Conservation (phyloP, 2,113 vertebrate species). For the Piaya cayana region DNA sequence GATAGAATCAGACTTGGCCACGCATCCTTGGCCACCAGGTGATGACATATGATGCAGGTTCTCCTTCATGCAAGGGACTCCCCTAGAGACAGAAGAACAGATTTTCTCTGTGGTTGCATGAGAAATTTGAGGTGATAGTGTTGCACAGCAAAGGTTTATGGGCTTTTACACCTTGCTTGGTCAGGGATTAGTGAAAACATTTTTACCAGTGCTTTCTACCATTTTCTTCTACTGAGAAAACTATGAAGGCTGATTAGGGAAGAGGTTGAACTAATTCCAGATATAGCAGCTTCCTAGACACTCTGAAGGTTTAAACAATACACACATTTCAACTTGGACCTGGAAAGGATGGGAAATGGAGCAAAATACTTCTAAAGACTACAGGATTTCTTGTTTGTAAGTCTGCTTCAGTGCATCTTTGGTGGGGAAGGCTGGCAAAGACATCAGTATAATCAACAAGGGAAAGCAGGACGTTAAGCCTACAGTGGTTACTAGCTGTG, state of each 20-base stretch:
- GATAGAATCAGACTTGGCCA: neutral
- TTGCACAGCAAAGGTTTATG: neutral
- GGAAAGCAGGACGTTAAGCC: neutral
- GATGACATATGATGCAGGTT: neutral
- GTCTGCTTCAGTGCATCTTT: rapidly evolving
- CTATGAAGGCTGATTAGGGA: neutral
- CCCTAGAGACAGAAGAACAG: neutral
- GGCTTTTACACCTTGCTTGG: neutral
- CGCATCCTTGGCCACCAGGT: neutral
- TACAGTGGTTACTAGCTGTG: neutral
- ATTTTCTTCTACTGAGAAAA: neutral
- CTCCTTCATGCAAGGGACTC: neutral
- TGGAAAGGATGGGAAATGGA: neutral
- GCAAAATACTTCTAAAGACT: neutral
- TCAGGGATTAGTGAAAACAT: neutral
- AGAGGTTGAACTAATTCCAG: neutral
- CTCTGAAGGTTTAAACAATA: neutral
- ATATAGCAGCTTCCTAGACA: neutral
- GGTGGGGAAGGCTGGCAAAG: neutral
- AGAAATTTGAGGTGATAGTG: neutral
- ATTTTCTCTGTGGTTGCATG: too few relatives aligned
- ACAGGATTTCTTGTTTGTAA: rapidly evolving
- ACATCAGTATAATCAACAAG: rapidly evolving
- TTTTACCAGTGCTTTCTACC: neutral
- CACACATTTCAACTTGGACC: rapidly evolving